Percentiles rank a stretch among this genome's conserved stretches.
Conservation (phyloP, 2,797 vertebrate genomes). For the Alosa sapidissima region DNA sequence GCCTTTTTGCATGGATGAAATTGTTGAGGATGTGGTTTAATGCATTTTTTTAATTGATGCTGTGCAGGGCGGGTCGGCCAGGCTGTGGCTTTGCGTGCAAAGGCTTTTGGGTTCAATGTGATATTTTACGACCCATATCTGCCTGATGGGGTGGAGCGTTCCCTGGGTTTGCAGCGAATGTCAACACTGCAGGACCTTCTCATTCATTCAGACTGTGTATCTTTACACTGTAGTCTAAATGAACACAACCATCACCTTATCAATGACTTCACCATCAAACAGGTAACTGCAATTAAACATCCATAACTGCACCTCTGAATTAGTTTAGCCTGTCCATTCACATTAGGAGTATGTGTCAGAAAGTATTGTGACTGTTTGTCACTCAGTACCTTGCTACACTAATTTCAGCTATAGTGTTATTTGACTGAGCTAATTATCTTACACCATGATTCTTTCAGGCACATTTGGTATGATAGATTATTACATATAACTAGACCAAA, state of each 20-base stretch:
- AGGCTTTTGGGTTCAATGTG: conserved; percentile 87
- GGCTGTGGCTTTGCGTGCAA: conserved; percentile 88
- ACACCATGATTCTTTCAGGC: background rate
- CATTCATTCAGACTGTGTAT: conserved; percentile 89
- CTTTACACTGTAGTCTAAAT: conserved; percentile 89
- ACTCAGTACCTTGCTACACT: background rate
- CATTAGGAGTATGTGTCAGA: too few species aligned
- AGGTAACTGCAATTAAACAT: conserved; percentile 64
- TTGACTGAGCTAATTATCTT: background rate
- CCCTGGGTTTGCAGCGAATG: conserved; percentile 86
- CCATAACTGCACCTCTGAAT: background rate
- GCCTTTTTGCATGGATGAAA: background rate
- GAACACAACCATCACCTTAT: conserved; percentile 94
- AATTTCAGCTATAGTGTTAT: background rate
- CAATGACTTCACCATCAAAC: conserved; percentile 93
- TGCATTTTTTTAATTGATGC: background rate
- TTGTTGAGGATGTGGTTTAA: background rate
- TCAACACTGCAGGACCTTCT: conserved; percentile 87
- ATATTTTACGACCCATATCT: conserved; percentile 91
- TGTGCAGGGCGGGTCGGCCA: conserved; percentile 84
- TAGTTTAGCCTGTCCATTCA: background rate
- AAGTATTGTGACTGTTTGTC: background rate
- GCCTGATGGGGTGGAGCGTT: conserved; percentile 87
- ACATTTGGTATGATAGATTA: background rate
- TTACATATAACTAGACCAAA: background rate